Conservation (phyloP, 2,113 vertebrate genomes). For the Rhinopomastus cyanomelas region DNA sequence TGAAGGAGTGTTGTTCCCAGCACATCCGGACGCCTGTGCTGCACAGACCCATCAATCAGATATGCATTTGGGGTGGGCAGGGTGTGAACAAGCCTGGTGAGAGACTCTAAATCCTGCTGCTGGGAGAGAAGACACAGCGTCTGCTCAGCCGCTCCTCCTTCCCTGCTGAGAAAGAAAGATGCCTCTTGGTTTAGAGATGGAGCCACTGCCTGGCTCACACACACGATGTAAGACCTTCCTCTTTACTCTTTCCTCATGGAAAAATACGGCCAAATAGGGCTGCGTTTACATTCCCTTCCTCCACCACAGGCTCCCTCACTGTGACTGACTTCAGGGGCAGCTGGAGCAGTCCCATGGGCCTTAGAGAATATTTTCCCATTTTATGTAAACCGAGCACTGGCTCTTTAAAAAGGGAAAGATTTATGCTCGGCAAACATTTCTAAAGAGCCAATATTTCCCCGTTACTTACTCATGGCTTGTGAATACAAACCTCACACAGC, state of each 20-base stretch:
- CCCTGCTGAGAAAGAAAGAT: neutral
- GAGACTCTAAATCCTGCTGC: neutral
- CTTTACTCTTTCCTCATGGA: neutral
- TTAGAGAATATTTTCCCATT: constrained; percentile 5
- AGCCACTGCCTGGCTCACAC: neutral
- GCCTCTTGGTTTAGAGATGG: neutral
- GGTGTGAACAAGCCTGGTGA: neutral
- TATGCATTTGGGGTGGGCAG: neutral
- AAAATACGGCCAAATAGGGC: neutral
- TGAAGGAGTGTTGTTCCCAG: neutral
- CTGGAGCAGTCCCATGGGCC: neutral
- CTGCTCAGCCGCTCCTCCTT: neutral
- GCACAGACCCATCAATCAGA: neutral
- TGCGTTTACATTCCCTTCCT: neutral
- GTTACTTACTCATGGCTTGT: constrained; percentile 51
- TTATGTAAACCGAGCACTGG: constrained; percentile 20
- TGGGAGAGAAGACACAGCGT: neutral
- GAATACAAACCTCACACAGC: constrained; percentile 61
- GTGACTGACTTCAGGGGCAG: neutral
- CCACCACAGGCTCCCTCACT: neutral
- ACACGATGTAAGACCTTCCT: neutral
- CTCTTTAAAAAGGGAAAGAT: constrained; percentile 45
- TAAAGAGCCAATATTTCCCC: constrained; percentile 37
- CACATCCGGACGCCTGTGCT: accelerated
- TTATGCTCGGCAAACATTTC: constrained; percentile 60